Evolutionary conservation across 1,140 invertebrate species (phyloP).

Genomic region (Sarcophaga peregrina): DNA sequence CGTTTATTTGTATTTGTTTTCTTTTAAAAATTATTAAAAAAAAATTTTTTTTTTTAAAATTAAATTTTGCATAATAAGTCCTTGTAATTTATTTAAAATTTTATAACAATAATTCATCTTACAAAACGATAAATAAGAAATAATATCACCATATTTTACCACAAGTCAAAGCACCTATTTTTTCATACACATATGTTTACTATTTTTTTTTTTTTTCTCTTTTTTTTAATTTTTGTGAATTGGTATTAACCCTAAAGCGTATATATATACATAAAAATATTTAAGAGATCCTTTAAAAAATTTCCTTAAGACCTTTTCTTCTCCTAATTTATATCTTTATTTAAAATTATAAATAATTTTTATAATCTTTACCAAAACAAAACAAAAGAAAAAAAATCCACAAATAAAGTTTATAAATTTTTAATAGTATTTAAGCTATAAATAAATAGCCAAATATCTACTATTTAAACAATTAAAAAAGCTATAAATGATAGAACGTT

Average conservation of each 20-base stretch:
- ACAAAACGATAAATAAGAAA: background rate
- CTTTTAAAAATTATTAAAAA: background rate
- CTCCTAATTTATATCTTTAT: no score
- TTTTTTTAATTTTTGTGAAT: background rate
- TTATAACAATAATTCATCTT: background rate
- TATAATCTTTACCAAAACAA: no score
- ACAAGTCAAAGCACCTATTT: slow-evolving; percentile 13
- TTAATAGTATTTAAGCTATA: slow-evolving; percentile 29
- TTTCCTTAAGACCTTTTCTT: no score
- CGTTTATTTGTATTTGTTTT: background rate
- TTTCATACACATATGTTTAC: background rate
- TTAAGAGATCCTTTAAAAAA: background rate
- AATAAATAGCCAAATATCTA: background rate
- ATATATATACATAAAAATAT: slow-evolving; percentile 8
- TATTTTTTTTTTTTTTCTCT: background rate
- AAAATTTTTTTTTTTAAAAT: background rate
- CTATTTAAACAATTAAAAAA: slow-evolving; percentile 29
- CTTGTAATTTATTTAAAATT: background rate
- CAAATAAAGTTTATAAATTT: slow-evolving; percentile 29
- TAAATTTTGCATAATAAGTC: slow-evolving; percentile 31
- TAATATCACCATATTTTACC: slow-evolving; percentile 11
- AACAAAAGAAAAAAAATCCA: no score
- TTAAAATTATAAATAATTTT: no score
- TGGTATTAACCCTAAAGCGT: background rate
- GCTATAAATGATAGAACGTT: background rate